These are phyloP conservation scores for Podocnemis expansa DNA, from an alignment of 2,113 vertebrate genomes.

Conservation along the genomic window DNA sequence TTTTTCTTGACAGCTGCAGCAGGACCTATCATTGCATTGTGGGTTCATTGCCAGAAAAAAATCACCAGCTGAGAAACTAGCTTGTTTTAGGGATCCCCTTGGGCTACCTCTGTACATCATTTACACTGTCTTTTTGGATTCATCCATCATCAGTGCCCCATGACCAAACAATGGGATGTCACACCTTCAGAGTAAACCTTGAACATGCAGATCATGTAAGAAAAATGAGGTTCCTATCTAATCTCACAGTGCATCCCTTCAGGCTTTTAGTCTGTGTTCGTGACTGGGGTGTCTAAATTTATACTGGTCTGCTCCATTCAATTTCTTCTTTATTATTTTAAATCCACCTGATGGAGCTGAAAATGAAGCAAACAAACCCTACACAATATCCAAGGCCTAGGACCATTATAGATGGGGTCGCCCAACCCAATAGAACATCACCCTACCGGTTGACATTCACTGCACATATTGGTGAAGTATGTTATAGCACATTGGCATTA, in stretches of 20 bases:
- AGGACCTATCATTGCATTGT: constrained; percentile 47
- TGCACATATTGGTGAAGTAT: background rate
- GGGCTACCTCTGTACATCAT: constrained; percentile 35
- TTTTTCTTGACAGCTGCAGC: constrained; percentile 53
- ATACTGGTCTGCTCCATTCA: background rate
- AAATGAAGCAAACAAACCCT: background rate
- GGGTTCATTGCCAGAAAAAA: constrained; percentile 51
- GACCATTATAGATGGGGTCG: background rate
- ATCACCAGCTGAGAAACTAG: constrained; percentile 51
- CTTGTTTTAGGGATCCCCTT: constrained; percentile 40
- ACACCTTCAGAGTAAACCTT: constrained; percentile 26
- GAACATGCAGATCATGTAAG: constrained; percentile 13
- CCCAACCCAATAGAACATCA: background rate
- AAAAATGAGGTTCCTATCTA: constrained; percentile 2
- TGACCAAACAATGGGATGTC: constrained; percentile 22
- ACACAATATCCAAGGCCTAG: background rate
- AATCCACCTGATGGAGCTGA: background rate
- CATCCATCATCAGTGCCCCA: constrained; percentile 24
- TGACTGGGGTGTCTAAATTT: background rate
- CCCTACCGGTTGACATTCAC: background rate
- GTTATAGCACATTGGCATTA: background rate
- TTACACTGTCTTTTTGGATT: constrained; percentile 52
- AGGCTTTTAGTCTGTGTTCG: background rate
- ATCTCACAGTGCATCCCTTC: background rate
- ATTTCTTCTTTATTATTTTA: background rate